These are phyloP conservation scores for Promerops cafer DNA, from an alignment of 2,113 vertebrate species.

Conservation along the genomic window DNA sequence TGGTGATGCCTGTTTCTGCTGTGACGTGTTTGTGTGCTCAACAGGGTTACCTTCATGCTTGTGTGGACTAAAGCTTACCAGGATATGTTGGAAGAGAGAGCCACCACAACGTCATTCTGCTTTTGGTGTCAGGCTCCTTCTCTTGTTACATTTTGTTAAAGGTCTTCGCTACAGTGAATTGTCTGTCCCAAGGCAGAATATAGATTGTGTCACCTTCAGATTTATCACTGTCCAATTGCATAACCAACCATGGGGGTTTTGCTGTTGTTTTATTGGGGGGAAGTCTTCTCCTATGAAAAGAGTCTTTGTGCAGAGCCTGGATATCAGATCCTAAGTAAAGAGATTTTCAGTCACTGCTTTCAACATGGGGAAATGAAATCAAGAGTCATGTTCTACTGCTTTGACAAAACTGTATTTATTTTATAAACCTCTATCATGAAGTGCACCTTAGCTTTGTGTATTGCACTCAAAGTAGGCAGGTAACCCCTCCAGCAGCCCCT, in stretches of 20 bases:
- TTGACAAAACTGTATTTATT: background rate
- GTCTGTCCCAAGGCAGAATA: background rate
- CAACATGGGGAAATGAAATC: background rate
- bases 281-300: background rate
- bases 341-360: background rate
- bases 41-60: rapidly evolving
- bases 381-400: background rate
- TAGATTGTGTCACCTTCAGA: background rate
- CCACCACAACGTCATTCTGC: rapidly evolving
- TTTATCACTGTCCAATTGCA: background rate
- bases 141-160: background rate
- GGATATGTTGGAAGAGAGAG: background rate
- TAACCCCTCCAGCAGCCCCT: background rate
- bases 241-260: rapidly evolving
- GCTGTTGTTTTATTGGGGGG: background rate
- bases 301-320: background rate
- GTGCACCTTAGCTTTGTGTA: too few relatives aligned
- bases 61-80: background rate
- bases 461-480: background rate
- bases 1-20: background rate
- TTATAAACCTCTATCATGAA: background rate
- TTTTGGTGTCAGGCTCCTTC: background rate
- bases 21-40: background rate
- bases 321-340: background rate
- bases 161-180: background rate